These are phyloP conservation scores for Alosa alosa DNA, from an alignment of 2,113 vertebrate species.

Conservation along the genomic window DNA sequence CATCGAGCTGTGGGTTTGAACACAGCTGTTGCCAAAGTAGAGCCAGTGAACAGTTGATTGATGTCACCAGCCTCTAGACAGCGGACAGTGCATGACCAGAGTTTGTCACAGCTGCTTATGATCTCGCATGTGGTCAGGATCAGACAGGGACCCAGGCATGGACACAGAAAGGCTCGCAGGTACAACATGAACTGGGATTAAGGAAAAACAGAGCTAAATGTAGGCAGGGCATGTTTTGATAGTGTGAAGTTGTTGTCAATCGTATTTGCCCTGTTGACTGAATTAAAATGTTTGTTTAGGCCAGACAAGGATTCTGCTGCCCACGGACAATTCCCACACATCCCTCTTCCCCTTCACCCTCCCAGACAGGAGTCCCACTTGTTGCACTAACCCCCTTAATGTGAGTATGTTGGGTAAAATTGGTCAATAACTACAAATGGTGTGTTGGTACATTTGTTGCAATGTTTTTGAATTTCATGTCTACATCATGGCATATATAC, in stretches of 20 bases:
- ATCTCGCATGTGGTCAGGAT: neutral
- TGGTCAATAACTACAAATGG: neutral
- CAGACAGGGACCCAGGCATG: neutral
- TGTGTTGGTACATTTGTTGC: neutral
- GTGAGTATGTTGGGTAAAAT: slow-evolving; percentile 56
- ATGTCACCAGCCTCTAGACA: slow-evolving; percentile 2
- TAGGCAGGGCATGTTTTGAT: neutral
- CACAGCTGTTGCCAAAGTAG: neutral
- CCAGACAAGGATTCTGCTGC: slow-evolving; percentile 59
- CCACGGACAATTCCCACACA: slow-evolving; percentile 53
- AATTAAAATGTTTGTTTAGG: slow-evolving; percentile 46
- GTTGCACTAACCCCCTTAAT: slow-evolving; percentile 55
- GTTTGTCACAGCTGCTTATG: neutral
- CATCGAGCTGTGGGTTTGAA: neutral
- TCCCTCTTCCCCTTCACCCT: slow-evolving; percentile 27
- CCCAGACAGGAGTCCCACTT: slow-evolving; percentile 35
- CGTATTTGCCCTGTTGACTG: neutral
- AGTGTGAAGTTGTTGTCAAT: neutral
- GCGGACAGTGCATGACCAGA: slow-evolving; percentile 12
- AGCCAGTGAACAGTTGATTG: slow-evolving; percentile 11
- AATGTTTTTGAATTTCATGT: neutral
- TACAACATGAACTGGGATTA: neutral
- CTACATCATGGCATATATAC: neutral
- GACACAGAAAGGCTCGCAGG: neutral
- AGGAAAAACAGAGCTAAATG: neutral